These are phyloP conservation scores for Brachypterus glaber DNA, from an alignment of 2,888 invertebrate species.

Conservation along the genomic window DNA sequence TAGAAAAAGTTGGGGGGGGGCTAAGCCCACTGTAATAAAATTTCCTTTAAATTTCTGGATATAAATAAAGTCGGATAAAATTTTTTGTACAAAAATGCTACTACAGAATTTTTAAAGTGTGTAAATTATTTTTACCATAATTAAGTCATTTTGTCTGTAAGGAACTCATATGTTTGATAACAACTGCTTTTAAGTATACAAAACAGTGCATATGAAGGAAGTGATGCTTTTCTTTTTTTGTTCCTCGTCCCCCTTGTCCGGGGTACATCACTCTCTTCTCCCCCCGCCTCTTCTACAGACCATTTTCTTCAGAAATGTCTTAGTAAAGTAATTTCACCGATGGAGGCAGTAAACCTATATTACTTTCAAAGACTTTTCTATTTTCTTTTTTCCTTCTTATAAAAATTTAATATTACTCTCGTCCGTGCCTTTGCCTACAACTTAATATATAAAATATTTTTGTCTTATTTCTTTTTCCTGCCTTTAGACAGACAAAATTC, in stretches of 20 bases:
- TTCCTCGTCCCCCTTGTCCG: conserved; percentile 9
- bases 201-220: conserved; percentile 34
- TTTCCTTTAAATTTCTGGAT: no score
- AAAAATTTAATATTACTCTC: conserved; percentile 44
- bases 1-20: no score
- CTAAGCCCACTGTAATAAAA: no score
- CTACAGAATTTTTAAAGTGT: no score
- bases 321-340: conserved; percentile 44
- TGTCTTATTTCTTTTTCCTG: no score
- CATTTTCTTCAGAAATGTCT: conserved; percentile 42
- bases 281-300: conserved; percentile 31
- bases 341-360: conserved; percentile 44
- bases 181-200: conserved; percentile 34
- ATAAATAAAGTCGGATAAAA: no score
- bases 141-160: not conserved
- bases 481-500: no score
- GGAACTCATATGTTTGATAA: conserved; percentile 37
- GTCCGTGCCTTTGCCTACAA: no score
- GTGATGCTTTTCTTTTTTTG: conserved; percentile 32
- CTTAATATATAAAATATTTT: no score
- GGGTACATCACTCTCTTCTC: conserved; percentile 21
- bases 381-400: conserved; percentile 42
- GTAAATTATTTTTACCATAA: no score
- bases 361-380: conserved; percentile 42
- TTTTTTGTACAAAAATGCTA: no score